Evolutionary conservation across 2,797 vertebrate species (phyloP).

Genomic region (Luscinia megarhynchos): DNA sequence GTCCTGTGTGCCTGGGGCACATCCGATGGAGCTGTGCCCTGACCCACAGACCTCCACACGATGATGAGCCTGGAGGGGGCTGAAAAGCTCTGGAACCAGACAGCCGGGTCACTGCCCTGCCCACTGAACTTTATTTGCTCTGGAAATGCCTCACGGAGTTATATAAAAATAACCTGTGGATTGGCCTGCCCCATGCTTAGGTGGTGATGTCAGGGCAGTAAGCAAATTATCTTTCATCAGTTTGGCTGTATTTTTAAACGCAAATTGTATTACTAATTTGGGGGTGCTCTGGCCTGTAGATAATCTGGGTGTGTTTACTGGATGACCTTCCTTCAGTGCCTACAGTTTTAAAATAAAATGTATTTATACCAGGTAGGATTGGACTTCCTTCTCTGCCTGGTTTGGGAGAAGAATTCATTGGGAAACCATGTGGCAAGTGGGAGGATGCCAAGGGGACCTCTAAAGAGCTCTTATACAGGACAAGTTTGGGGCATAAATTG

Average conservation of each 20-base stretch:
- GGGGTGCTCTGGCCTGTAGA: conserved; percentile 54
- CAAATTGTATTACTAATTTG: conserved; percentile 63
- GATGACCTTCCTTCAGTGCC: conserved; percentile 51
- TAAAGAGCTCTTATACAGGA: neutral
- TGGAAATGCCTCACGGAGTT: conserved; percentile 29
- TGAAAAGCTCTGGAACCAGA: neutral
- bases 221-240: conserved; percentile 66
- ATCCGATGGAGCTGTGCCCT: neutral
- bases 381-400: neutral
- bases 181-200: conserved; percentile 43
- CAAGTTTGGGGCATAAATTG: neutral
- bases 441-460: neutral
- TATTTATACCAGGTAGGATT: conserved; percentile 57
- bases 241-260: conserved; percentile 72
- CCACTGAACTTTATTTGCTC: conserved; percentile 52
- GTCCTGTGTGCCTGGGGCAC: neutral
- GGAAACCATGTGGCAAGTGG: neutral
- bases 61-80: neutral
- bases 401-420: neutral
- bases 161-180: conserved; percentile 58
- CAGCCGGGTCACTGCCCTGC: neutral
- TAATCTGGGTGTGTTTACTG: conserved; percentile 51
- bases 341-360: conserved; percentile 68
- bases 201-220: conserved; percentile 57
- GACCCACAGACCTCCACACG: neutral